Percentiles rank a stretch among this genome's conserved stretches.
Evolutionary conservation across 2,888 invertebrate species (phyloP).

Genomic region (Parasteatoda lunata): DNA sequence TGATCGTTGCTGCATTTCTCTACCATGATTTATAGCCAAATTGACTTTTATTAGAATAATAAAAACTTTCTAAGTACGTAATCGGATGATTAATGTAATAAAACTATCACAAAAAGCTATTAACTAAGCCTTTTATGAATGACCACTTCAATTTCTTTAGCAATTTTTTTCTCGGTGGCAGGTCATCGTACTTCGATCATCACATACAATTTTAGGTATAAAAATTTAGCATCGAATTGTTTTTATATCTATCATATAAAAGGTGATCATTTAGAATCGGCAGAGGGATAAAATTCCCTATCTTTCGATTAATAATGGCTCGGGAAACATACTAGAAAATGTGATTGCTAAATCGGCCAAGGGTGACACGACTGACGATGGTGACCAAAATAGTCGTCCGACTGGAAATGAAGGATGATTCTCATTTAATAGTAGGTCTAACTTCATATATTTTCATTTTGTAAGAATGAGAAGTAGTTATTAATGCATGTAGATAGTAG

Average conservation of each 20-base stretch:
- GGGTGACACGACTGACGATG: constrained; percentile 56
- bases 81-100: no score
- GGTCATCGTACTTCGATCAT: no score
- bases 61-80: no score
- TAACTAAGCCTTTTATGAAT: no score
- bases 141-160: no score
- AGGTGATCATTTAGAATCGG: constrained; percentile 44
- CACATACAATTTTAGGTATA: no score
- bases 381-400: constrained; percentile 46
- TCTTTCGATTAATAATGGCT: constrained; percentile 61
- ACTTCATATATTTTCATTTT: constrained; percentile 30
- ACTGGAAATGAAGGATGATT: constrained; percentile 53
- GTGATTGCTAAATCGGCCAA: constrained; percentile 59
- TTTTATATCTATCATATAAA: not conserved
- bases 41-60: no score
- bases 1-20: not conserved
- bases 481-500: no score
- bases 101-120: no score
- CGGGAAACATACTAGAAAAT: constrained; percentile 49
- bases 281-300: constrained; percentile 42
- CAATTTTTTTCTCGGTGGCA: no score
- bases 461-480: no score
- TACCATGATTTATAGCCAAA: not conserved
- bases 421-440: constrained; percentile 34
- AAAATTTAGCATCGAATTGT: not conserved